Conservation (phyloP, 2,797 vertebrate genomes). For the Peromyscus attwateri region DNA sequence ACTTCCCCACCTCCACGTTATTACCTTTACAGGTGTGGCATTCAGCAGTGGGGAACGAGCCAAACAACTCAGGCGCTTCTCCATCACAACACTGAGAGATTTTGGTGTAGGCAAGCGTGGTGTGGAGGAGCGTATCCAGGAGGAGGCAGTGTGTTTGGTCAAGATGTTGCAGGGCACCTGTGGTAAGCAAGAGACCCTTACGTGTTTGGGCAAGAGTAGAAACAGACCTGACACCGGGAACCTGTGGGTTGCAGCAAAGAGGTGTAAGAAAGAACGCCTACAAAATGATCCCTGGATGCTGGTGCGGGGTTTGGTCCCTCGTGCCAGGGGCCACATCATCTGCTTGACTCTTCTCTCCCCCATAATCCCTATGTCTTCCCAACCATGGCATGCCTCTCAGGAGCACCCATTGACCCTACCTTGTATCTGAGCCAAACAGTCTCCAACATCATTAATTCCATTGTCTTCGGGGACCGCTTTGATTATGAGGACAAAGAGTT, state of each 20-base stretch:
- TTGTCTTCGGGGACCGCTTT: conserved; percentile 87
- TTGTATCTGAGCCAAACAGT: conserved; percentile 73
- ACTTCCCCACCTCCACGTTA: fast-evolving
- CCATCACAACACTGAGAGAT: conserved; percentile 72
- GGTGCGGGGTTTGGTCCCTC: neutral
- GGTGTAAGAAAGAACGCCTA: fast-evolving
- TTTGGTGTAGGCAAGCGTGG: conserved; percentile 75
- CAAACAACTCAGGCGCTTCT: conserved; percentile 74
- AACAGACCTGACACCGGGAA: fast-evolving
- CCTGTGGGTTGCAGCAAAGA: fast-evolving
- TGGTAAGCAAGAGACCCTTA: neutral
- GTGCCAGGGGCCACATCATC: fast-evolving
- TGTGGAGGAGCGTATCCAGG: conserved; percentile 80
- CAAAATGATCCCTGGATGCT: neutral
- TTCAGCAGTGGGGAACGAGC: conserved; percentile 69
- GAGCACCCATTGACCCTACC: conserved; percentile 66
- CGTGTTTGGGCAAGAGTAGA: fast-evolving
- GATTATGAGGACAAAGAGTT: conserved; percentile 84
- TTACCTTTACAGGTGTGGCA: neutral
- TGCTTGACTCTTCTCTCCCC: neutral
- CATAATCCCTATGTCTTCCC: neutral
- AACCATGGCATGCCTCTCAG: neutral
- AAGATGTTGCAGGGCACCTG: neutral
- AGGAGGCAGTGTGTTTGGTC: conserved; percentile 75
- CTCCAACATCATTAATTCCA: conserved; percentile 86